These are phyloP conservation scores for Oscheius sp. DNA, from an alignment of 2,888 invertebrate species.

Conservation along the genomic window DNA sequence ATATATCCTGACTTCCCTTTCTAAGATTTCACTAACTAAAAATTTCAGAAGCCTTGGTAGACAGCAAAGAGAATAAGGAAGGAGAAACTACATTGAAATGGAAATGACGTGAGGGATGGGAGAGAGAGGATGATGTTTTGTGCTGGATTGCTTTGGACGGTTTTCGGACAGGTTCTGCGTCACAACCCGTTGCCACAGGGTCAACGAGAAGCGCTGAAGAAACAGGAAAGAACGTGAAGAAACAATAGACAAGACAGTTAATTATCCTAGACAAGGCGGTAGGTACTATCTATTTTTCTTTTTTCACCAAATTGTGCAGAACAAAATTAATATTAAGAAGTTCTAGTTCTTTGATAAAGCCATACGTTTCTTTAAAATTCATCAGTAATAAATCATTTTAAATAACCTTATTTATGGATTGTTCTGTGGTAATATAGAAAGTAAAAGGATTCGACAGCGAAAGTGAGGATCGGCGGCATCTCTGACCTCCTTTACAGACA, in stretches of 20 bases:
- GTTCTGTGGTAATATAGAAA: no score
- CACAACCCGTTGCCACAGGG: conserved; percentile 30
- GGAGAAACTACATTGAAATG: not conserved
- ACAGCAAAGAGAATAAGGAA: not conserved
- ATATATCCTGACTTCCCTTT: no score
- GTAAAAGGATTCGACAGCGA: not conserved
- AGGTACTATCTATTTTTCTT: no score
- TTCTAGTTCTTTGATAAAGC: no score
- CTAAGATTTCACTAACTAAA: no score
- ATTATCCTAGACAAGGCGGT: no score
- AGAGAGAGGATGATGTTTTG: conserved; percentile 12
- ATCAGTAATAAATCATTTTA: no score
- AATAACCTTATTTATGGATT: no score
- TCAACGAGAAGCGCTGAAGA: not conserved
- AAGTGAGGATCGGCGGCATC: not conserved
- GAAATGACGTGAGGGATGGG: no score
- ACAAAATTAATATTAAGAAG: no score
- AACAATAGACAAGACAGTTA: not conserved
- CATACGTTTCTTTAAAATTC: no score
- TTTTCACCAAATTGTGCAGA: no score
- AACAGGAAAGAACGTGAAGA: not conserved
- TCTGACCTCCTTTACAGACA: not conserved
- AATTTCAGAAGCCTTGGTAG: not conserved
- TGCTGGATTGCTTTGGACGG: conserved; percentile 25
- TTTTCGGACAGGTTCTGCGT: conserved; percentile 24